phyloP scores from a whole-genome alignment of 37 sponge, comb jelly and placozoan genomes.

The Spongilla lacustris region DNA sequence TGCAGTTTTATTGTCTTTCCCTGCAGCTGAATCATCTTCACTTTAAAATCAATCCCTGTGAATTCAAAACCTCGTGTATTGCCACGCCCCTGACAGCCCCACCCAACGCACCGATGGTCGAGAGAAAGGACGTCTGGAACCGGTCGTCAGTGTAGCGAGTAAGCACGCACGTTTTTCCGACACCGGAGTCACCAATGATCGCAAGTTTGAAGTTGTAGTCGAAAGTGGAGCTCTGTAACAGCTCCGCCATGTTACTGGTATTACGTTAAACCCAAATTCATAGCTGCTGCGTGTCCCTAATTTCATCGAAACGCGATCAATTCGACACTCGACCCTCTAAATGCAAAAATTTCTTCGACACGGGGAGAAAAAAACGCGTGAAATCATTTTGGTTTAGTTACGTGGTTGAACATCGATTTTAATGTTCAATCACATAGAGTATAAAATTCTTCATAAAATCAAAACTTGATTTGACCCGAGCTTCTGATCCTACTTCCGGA shows the following conservation, averaged over 20 bases:
- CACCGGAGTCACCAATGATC: conserved; percentile 80
- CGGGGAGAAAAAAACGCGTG: too few species aligned
- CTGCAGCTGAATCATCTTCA: conserved; percentile 72
- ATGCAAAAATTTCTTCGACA: too few species aligned
- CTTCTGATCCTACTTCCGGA: too few species aligned
- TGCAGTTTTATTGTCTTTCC: conserved; percentile 77
- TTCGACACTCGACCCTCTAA: too few species aligned
- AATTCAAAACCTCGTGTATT: neutral
- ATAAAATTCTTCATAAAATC: too few species aligned
- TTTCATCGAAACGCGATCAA: too few species aligned
- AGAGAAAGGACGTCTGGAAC: conserved; percentile 77
- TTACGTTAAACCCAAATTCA: neutral
- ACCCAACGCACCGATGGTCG: conserved; percentile 71
- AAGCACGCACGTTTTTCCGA: conserved; percentile 82
- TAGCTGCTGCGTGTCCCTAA: neutral
- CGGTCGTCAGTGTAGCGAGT: conserved; percentile 81
- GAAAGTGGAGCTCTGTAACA: neutral
- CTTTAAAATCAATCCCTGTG: conserved; percentile 80
- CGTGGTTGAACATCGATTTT: too few species aligned
- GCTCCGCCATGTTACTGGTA: neutral
- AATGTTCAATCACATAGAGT: too few species aligned
- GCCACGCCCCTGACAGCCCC: neutral
- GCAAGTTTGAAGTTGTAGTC: conserved; percentile 68
- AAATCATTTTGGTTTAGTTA: too few species aligned
- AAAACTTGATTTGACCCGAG: too few species aligned